Evolutionary conservation across 2,888 invertebrate species (phyloP), one percentile per base, ranked within the genome.

Genomic region (Ecliptopera silaceata): DNA sequence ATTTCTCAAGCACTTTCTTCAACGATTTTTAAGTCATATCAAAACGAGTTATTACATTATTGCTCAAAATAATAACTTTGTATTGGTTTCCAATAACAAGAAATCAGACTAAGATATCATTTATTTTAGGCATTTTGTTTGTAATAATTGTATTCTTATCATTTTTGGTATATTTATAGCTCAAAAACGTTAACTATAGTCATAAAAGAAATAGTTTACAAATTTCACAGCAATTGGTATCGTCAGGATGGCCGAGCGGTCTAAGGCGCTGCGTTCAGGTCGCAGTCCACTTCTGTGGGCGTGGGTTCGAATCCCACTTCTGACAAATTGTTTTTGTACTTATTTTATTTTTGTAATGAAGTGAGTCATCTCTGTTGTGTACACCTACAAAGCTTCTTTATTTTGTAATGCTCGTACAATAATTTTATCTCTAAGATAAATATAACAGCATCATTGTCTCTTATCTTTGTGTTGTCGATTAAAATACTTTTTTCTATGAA

Each of bases 261-360:
- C 77, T 77, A 76, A 76, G 76, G 76, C 76, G 75, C 77, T 77
- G 75, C 77, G 77, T 75, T 77, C 77, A 77, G 76, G 77, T 77
- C 76, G 77, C 77, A 75, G 77, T 77, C 76, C 77, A 77, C 77
- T 75, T 77, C 75, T 75, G 77, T 77, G 77, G 77, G 77, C 77
- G 76, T 77, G 77, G 76, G 77, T 77, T 77, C 77, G 77, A 77
- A 77, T 77, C 77, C 77, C 77, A 77, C 77, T 77, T 77, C 77
- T 77, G 77, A 77, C 77, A 77, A 50, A 5, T 0, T 1, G 0
- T 46, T 70, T 72, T 74, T 70, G 61, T 13, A 13, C 43, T 31
- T n/a, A n/a, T 34, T 13, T 12, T 34, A n/a, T 34, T 34, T 34
- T 34, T 12, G 6, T 31, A 32, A 20, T n/a, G n/a, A n/a, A n/a